These are phyloP conservation scores for Drosophila lini DNA, from an alignment of 1,140 invertebrate species.

Conservation along the genomic window DNA sequence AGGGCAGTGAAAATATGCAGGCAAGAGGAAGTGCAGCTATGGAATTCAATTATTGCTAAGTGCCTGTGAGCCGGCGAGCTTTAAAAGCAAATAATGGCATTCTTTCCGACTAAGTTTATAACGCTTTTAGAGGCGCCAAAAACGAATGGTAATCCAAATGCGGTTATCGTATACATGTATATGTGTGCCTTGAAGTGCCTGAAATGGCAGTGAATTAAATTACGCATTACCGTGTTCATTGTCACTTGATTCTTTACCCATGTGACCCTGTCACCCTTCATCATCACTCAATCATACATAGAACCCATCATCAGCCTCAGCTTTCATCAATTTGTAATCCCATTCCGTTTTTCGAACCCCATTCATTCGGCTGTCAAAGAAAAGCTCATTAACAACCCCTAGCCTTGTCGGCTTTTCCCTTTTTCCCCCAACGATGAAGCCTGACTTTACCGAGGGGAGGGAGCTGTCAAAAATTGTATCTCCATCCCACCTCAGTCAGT, in stretches of 20 bases:
- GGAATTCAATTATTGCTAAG: constrained; percentile 69
- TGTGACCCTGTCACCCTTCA: constrained; percentile 7
- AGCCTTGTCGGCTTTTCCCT: constrained; percentile 4
- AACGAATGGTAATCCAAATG: constrained; percentile 11
- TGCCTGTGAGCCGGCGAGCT: constrained; percentile 42
- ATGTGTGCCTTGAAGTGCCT: constrained; percentile 12
- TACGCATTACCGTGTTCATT: constrained; percentile 16
- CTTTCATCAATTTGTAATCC: constrained; percentile 52
- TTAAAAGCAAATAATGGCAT: constrained; percentile 30
- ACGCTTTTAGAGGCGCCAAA: constrained; percentile 7
- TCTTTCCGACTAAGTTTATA: constrained; percentile 15
- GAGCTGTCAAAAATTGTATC: constrained; percentile 66
- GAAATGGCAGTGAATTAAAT: constrained; percentile 5
- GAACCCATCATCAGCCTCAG: constrained; percentile 4
- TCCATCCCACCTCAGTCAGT: neutral
- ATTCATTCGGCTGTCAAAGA: constrained; percentile 57
- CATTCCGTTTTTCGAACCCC: constrained; percentile 35
- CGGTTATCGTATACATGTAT: neutral
- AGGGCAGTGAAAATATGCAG: constrained; percentile 37
- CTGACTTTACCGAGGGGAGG: neutral
- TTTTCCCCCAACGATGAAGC: constrained; percentile 11
- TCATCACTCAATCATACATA: constrained; percentile 26
- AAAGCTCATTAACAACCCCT: constrained; percentile 68
- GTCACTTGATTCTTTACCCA: constrained; percentile 18
- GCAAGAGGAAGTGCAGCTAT: constrained; percentile 40